These are phyloP conservation scores for Rhabdophis nuchalis DNA, from an alignment of 2,797 vertebrate genomes.

Conservation along the genomic window DNA sequence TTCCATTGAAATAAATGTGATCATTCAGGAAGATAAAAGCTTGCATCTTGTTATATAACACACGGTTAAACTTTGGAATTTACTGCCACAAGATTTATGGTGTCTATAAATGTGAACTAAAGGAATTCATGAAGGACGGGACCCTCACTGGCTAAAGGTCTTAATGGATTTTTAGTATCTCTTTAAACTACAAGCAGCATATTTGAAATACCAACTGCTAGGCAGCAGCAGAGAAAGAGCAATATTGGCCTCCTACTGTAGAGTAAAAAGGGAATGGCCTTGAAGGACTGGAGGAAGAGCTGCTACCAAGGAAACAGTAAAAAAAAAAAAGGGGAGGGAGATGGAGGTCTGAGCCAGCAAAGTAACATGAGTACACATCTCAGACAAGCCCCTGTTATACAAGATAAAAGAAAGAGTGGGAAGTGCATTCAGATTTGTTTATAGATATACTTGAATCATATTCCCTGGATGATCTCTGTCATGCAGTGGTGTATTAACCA, in stretches of 20 bases:
- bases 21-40: neutral
- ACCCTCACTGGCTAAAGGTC: neutral
- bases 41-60: neutral
- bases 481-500: neutral
- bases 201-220: neutral
- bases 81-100: neutral
- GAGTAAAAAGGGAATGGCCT: neutral
- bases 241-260: neutral
- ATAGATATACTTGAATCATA: neutral
- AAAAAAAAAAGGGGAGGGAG: neutral
- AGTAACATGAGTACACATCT: neutral
- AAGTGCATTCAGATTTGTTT: neutral
- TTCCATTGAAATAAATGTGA: neutral
- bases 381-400: neutral
- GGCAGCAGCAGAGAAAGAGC: neutral
- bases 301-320: neutral
- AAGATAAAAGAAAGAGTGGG: neutral
- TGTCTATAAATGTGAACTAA: neutral
- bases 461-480: neutral
- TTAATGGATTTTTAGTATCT: neutral
- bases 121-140: neutral
- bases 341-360: neutral
- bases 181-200: neutral
- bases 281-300: neutral
- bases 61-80: neutral